Evolutionary conservation across 2,888 invertebrate species (phyloP), one percentile per base, ranked within the genome.

Genomic region (Neuroscelio doddi): DNA sequence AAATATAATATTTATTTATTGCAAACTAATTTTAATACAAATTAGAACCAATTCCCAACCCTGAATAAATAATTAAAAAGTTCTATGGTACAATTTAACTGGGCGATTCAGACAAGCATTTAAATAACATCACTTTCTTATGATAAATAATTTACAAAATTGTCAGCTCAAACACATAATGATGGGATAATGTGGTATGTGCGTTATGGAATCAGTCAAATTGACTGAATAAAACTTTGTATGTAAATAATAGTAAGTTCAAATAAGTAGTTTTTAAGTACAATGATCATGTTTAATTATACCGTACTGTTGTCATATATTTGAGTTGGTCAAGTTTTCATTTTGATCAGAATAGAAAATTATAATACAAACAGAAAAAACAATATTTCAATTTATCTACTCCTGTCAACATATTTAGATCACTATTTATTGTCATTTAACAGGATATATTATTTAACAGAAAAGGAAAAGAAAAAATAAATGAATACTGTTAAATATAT

Each of bases 241-340:
- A 17, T 38, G 38, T 38, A 38, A 38, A 38, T 38, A 38, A 38
- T 38, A 17, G 17, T 17, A 38, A 26, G 41, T 41, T 26, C 3
- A 26, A 41, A 41, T 26, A 24, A 41, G 41, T 41, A 26, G 41
- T 24, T 41, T 7, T 24, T 41, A 41, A 41, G 41, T 12, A 4
- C 3, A 12, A 41, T 24, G 26, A 41, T 24, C 10, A 24, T 41
- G 41, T 41, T 41, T 41, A 21, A 41, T 24, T 12, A 24, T 24
- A 24, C 10, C 21, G 21, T 41, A 41, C 41, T 41, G 41, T 41
- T 41, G 26, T 41, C 41, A n/a, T 41, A 24, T 24, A 41, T 41
- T 41, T 41, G 41, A 41, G 26, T 12, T 41, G 41, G 24, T 10
- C 41, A 7, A 41, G 12, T 41, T 16, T 26, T 12, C 1, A 36